These are phyloP conservation scores for Maniola hyperantus DNA, from an alignment of 2,888 invertebrate species.

Conservation along the genomic window DNA sequence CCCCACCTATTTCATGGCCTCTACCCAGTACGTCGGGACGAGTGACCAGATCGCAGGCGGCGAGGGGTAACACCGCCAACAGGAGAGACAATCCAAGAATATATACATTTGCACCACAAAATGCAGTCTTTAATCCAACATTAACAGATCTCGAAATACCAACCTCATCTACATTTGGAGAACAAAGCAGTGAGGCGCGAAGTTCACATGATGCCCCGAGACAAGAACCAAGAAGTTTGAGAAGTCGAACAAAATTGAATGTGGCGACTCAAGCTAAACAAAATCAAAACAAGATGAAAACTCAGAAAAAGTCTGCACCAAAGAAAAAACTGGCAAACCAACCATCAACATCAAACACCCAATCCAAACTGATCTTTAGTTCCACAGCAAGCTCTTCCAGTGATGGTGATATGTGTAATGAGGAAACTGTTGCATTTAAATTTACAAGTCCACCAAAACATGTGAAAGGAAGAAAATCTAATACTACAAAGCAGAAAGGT, in stretches of 20 bases:
- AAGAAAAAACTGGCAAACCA: background rate
- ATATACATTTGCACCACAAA: slow-evolving; percentile 78
- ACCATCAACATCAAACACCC: background rate
- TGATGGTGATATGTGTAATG: background rate
- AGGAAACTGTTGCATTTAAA: background rate
- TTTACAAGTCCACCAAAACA: background rate
- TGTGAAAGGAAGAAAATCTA: background rate
- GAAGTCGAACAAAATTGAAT: slow-evolving; percentile 1
- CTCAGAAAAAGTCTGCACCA: background rate
- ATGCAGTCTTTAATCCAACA: slow-evolving; percentile 78
- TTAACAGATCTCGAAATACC: slow-evolving; percentile 51
- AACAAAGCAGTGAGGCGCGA: slow-evolving; percentile 2
- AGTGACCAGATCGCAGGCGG: slow-evolving; percentile 64
- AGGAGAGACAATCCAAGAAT: slow-evolving; percentile 31
- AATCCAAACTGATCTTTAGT: background rate
- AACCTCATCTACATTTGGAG: background rate
- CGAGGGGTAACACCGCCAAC: slow-evolving; percentile 38
- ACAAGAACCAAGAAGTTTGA: background rate
- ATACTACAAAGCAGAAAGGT: background rate
- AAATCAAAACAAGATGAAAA: background rate
- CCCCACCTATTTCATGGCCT: slow-evolving; percentile 56
- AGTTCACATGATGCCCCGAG: background rate
- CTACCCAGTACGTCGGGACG: slow-evolving; percentile 63
- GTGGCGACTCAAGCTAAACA: background rate
- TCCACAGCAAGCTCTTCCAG: background rate